Evolutionary conservation across 1,140 invertebrate species (phyloP), one percentile per base, ranked within the genome.

Genomic region (Brachionus manjavacas): DNA sequence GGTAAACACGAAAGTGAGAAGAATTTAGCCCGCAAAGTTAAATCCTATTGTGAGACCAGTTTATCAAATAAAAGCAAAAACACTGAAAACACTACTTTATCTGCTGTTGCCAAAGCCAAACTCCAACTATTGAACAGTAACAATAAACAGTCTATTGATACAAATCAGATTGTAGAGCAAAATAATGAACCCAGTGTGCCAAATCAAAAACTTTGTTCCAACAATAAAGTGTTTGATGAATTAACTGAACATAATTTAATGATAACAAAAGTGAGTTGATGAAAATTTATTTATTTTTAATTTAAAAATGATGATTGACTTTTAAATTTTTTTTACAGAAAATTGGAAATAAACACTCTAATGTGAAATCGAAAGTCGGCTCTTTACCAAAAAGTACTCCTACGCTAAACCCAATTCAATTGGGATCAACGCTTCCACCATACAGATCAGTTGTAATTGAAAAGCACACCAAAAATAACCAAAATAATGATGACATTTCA

Each of bases 141-240:
- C 9, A 39, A 31, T 8, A 70, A 70, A 28, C 11, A 70, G 28
- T 35, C 12, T 43, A 9, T 4, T 20, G n/a, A 23, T 1, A 76
- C 41, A 76, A 76, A 76, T 76, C 31, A 2, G 7, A 52, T 4
- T 76, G 41, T 25, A 11, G 72, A 46, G 23, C 72, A 76, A 49
- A 25, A 25, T 4, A 12, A 9, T 25, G 43, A 31, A 23, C 12
- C 41, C 12, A 25, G 12, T 76, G 20, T 20, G 4, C 41, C 41
- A 76, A 49, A 35, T 25, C 72, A 46, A 46, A 76, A 76, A 25
- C 16, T 76, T 76, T 76, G 12, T 14, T 52, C 72, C 1, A 76
- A 76, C 31, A 76, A 76, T 76, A 76, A 76, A 49, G 11, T 76
- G 4, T 76, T 76, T 23, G 41, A 49, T 52, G 72, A 76, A 23